Percentiles rank a stretch among this genome's conserved stretches.
Conservation (phyloP, 2,797 vertebrate genomes). For the Siniperca obscura region DNA sequence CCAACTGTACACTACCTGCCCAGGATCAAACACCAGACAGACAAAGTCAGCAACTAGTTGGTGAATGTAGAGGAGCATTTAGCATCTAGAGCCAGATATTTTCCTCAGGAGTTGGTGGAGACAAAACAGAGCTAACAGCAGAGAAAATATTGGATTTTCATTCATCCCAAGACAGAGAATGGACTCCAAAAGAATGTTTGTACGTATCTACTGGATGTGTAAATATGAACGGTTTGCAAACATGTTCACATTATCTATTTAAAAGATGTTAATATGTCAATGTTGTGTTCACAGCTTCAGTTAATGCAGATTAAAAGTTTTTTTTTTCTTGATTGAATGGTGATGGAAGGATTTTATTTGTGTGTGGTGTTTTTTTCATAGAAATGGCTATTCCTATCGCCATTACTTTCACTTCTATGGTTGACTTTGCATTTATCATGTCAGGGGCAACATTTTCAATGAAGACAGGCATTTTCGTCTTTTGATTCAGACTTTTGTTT, state of each 20-base stretch:
- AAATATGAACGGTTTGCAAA: neutral
- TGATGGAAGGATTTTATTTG: neutral
- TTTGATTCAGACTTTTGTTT: neutral
- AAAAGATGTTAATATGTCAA: neutral
- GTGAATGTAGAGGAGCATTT: neutral
- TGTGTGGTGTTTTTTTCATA: neutral
- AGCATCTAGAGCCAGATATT: too few species aligned
- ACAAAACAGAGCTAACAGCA: neutral
- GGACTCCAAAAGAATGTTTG: neutral
- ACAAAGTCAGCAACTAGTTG: neutral
- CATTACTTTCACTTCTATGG: neutral
- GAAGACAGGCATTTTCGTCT: neutral
- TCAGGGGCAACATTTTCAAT: neutral
- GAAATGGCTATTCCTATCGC: neutral
- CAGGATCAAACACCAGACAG: neutral
- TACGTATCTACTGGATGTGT: neutral
- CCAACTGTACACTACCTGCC: too few species aligned
- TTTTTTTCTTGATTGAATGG: neutral
- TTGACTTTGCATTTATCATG: neutral
- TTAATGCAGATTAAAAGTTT: neutral
- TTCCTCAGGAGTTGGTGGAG: too few species aligned
- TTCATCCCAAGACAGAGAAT: neutral
- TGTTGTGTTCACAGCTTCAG: neutral
- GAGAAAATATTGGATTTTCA: neutral
- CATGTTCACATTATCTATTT: too few species aligned